Conservation (phyloP, 2,113 vertebrate species). For the Neodontobutis hainanensis region DNA sequence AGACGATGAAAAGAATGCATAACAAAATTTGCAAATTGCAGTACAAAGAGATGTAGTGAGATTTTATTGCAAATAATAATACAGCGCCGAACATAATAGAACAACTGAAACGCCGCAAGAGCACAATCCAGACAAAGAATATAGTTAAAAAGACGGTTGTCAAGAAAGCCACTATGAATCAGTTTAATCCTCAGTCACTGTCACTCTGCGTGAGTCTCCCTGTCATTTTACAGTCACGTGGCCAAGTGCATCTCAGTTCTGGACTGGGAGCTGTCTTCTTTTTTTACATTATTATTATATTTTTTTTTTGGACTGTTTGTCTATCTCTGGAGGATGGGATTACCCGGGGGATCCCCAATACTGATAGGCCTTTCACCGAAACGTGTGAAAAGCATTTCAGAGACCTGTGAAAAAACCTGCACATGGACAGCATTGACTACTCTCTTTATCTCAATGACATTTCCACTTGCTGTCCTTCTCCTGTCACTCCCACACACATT, state of each 20-base stretch:
- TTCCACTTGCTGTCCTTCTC: conserved; percentile 48
- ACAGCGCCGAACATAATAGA: too few species aligned
- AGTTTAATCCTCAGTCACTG: conserved; percentile 37
- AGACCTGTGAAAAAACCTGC: conserved; percentile 58
- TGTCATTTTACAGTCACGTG: conserved; percentile 24
- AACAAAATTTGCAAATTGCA: conserved; percentile 1
- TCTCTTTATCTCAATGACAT: conserved; percentile 51
- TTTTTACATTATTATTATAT: too few species aligned
- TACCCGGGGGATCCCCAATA: conserved; percentile 21
- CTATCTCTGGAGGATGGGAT: conserved; percentile 36
- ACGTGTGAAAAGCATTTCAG: conserved; percentile 62
- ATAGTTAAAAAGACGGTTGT: conserved; percentile 14
- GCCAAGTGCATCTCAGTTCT: conserved; percentile 26
- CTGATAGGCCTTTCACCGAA: conserved; percentile 17
- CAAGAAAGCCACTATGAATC: conserved; percentile 33
- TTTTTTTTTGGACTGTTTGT: conserved; percentile 2
- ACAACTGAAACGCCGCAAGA: conserved; percentile 11
- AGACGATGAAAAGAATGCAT: conserved; percentile 15
- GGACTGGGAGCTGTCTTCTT: conserved; percentile 25
- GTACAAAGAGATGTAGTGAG: not conserved
- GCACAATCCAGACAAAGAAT: conserved; percentile 32
- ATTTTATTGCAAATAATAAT: not conserved
- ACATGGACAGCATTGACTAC: conserved; percentile 37
- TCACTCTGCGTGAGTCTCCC: conserved; percentile 31
- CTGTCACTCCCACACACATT: conserved; percentile 49